Evolutionary conservation across 1,140 invertebrate species (phyloP).

Genomic region (Globodera rostochiensis): DNA sequence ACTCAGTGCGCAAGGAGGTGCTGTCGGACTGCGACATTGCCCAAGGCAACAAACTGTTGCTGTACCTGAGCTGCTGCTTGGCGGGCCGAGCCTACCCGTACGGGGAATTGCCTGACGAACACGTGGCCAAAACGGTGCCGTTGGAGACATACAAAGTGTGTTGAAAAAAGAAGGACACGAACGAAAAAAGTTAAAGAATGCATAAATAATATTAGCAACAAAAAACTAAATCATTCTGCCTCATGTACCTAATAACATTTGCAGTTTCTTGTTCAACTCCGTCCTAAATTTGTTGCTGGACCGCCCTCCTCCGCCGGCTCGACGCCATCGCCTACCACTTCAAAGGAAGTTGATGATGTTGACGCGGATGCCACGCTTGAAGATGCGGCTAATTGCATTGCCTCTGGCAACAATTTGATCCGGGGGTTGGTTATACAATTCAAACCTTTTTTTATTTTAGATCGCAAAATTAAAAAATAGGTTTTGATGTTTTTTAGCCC

Average conservation of each 20-base stretch:
- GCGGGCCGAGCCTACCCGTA: conserved; percentile 85
- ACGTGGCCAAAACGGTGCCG: conserved; percentile 73
- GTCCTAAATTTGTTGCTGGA: conserved; percentile 36
- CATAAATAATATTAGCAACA: too few species aligned
- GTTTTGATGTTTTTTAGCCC: too few species aligned
- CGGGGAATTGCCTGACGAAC: conserved; percentile 78
- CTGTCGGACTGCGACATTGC: conserved; percentile 64
- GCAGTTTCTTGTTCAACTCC: conserved; percentile 40
- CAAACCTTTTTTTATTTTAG: too few species aligned
- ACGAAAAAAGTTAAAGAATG: too few species aligned
- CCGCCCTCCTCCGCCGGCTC: conserved; percentile 20
- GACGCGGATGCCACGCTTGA: neutral
- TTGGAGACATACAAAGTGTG: conserved; percentile 73
- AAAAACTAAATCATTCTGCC: too few species aligned
- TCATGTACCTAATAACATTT: neutral
- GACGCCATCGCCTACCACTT: neutral
- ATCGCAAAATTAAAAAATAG: too few species aligned
- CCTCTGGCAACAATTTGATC: too few species aligned
- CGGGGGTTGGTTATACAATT: too few species aligned
- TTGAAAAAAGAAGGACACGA: too few species aligned
- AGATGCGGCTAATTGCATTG: too few species aligned
- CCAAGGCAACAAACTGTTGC: conserved; percentile 84
- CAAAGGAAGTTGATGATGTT: neutral
- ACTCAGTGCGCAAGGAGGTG: conserved; percentile 64
- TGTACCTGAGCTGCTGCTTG: conserved; percentile 88